phyloP scores from a whole-genome alignment of 2,113 vertebrate species.

The Dicrurus megarhynchus region DNA sequence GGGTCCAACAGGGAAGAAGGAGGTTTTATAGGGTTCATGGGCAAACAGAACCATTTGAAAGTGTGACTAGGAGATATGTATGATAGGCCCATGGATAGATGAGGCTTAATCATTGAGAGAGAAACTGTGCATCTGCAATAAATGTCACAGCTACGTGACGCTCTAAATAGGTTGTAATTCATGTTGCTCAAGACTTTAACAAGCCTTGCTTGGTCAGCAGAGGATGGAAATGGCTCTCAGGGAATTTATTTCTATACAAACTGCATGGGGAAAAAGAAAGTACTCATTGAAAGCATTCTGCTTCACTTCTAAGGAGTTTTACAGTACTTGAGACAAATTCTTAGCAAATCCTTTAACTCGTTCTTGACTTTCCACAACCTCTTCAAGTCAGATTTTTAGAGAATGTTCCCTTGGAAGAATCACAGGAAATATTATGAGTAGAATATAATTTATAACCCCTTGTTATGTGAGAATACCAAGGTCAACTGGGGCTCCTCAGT shows the following conservation, averaged over 20 bases:
- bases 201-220: background rate
- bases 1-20: fast-evolving
- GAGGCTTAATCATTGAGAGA: background rate
- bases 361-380: background rate
- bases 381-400: background rate
- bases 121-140: background rate
- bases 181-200: background rate
- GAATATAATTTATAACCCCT: background rate
- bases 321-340: background rate
- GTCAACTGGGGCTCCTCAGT: background rate
- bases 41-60: background rate
- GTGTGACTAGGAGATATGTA: background rate
- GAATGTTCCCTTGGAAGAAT: background rate
- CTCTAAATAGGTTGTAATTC: background rate
- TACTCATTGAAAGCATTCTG: background rate
- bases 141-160: background rate
- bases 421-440: background rate
- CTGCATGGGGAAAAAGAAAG: background rate
- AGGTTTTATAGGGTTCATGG: background rate
- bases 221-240: background rate
- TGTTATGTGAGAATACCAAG: background rate
- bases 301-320: background rate
- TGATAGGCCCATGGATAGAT: background rate
- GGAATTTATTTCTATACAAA: background rate
- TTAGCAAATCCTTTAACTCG: background rate